These are phyloP conservation scores for Origma solitaria DNA, from an alignment of 2,113 vertebrate genomes.

Conservation along the genomic window DNA sequence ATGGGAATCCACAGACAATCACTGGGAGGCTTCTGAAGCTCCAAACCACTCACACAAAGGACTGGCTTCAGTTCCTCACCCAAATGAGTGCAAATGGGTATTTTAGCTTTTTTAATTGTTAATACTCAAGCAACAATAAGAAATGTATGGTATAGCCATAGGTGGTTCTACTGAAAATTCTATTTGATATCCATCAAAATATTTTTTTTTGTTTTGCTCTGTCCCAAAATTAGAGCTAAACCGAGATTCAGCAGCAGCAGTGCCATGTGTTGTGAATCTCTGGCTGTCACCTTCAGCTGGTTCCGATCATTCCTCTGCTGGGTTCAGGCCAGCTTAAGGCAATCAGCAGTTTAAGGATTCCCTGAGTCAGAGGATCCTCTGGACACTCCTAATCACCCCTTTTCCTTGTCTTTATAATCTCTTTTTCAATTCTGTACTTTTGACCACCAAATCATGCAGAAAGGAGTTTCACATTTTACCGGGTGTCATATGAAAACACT, in stretches of 20 bases:
- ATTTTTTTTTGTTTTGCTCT: not conserved
- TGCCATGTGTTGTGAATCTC: not conserved
- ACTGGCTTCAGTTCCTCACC: not conserved
- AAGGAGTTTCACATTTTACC: not conserved
- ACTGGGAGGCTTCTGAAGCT: not conserved
- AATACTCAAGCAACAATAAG: not conserved
- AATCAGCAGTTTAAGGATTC: not conserved
- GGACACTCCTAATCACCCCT: not conserved
- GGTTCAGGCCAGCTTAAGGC: not conserved
- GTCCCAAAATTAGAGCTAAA: not conserved
- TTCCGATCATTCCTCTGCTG: not conserved
- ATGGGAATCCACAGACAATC: not conserved
- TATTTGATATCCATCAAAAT: not conserved
- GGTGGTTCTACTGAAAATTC: not conserved
- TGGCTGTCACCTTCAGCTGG: not conserved
- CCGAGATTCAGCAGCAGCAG: not conserved
- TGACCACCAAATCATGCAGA: not conserved
- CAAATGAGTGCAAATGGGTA: not conserved
- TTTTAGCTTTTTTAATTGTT: not conserved
- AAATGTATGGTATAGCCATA: fast-evolving
- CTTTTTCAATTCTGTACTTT: not conserved
- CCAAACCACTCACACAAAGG: not conserved
- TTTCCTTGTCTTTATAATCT: not conserved
- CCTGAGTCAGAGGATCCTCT: not conserved
- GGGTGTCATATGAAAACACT: not conserved